phyloP scores from a whole-genome alignment of 2,113 vertebrate genomes.

The Epinephelus cyanopodus region DNA sequence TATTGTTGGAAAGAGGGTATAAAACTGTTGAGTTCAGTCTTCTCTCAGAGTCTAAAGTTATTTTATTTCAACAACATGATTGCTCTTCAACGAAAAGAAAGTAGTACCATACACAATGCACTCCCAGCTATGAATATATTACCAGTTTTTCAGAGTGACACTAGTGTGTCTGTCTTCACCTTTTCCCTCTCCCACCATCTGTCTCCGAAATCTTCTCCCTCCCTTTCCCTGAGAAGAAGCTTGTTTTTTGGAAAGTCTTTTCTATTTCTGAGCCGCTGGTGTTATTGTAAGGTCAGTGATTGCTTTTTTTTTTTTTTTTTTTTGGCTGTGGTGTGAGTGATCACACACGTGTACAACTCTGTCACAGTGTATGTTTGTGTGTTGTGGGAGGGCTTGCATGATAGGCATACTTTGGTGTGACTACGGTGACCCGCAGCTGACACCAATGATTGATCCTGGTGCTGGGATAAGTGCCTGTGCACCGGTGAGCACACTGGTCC shows the following conservation, averaged over 20 bases:
- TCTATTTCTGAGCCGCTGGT: conserved; percentile 13
- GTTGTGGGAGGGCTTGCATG: conserved; percentile 12
- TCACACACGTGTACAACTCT: neutral
- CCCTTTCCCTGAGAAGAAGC: neutral
- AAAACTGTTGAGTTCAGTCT: neutral
- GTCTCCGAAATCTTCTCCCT: conserved; percentile 1
- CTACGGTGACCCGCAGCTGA: conserved; percentile 72
- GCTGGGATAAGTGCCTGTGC: conserved; percentile 76
- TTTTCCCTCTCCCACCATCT: conserved; percentile 1
- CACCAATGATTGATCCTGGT: conserved; percentile 83
- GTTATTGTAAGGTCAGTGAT: conserved; percentile 43
- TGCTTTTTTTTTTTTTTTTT: conserved; percentile 8
- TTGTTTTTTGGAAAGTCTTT: neutral
- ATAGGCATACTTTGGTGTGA: conserved; percentile 49
- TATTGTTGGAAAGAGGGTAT: too few species aligned
- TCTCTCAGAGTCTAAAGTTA: neutral
- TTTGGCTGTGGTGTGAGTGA: neutral
- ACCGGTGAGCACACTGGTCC: conserved; percentile 56
- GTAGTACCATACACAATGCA: neutral
- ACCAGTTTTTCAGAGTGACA: neutral
- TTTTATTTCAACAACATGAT: neutral
- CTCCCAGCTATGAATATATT: conserved; percentile 9
- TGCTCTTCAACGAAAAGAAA: neutral
- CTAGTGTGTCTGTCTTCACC: neutral
- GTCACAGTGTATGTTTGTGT: neutral